Percentiles rank a stretch among this genome's conserved stretches.
Conservation (phyloP, 2,888 invertebrate genomes). For the Dolomedes plantarius region DNA sequence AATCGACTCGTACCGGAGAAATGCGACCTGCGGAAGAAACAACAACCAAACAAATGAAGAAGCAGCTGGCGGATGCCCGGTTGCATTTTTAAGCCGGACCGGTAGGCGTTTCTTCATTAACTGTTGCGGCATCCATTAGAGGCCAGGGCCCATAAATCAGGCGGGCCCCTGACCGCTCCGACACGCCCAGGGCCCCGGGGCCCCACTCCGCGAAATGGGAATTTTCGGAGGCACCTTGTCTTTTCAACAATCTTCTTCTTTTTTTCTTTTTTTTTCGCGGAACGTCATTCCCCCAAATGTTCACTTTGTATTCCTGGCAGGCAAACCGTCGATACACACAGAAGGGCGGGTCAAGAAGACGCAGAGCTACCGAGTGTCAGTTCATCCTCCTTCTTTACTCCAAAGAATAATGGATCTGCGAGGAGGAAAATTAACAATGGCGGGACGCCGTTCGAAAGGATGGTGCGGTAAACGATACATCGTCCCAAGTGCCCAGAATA, state of each 20-base stretch:
- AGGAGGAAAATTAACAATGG: constrained; percentile 1
- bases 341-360: background rate
- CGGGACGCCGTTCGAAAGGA: no score
- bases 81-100: constrained; percentile 25
- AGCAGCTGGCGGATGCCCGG: constrained; percentile 54
- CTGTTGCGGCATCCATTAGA: constrained; percentile 71
- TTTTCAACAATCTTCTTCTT: constrained; percentile 48
- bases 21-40: background rate
- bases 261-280: constrained; percentile 1
- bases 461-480: no score
- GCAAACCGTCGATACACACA: background rate
- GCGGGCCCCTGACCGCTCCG: constrained; percentile 49
- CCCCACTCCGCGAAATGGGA: constrained; percentile 46
- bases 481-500: no score
- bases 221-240: constrained; percentile 52
- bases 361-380: background rate
- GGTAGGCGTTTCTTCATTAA: constrained; percentile 71
- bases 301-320: constrained; percentile 15
- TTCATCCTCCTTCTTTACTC: background rate
- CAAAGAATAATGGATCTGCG: background rate
- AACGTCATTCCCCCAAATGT: constrained; percentile 8
- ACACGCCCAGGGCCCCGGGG: constrained; percentile 55
- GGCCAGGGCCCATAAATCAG: constrained; percentile 60
- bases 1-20: background rate
- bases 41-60: constrained; percentile 31